Conservation (phyloP, 2,113 vertebrate genomes). For the Acrocephalus kingi region DNA sequence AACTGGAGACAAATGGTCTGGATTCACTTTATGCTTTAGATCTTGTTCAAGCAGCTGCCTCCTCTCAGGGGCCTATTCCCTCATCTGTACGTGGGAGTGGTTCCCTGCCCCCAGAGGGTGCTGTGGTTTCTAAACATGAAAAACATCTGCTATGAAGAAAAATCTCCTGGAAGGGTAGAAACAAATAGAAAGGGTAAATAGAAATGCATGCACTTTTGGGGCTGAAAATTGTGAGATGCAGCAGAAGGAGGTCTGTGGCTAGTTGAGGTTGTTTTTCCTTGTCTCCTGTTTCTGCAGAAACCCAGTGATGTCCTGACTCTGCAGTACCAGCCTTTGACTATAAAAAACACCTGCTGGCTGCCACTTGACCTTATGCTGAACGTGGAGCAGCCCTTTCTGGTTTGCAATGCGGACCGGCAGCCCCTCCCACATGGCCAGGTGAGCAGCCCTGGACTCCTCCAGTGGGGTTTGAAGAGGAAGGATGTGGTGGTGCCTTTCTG, state of each 20-base stretch:
- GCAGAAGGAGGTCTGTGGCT: not conserved
- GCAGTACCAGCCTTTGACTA: slow-evolving; percentile 73
- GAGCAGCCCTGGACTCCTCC: not conserved
- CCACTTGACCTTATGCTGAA: slow-evolving; percentile 73
- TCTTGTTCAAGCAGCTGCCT: not conserved
- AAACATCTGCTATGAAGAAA: not conserved
- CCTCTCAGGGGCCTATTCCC: not conserved
- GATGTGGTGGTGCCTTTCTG: accelerated
- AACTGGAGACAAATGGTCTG: not conserved
- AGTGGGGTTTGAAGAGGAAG: not conserved
- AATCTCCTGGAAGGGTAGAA: not conserved
- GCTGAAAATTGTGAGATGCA: not conserved
- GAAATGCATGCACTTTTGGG: too few relatives aligned
- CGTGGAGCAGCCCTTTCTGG: slow-evolving; percentile 75
- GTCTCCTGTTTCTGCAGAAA: slow-evolving; percentile 55
- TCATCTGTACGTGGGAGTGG: accelerated
- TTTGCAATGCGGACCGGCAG: slow-evolving; percentile 63
- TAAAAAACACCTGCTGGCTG: slow-evolving; percentile 82
- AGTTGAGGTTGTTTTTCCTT: not conserved
- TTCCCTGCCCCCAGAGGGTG: not conserved
- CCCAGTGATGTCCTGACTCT: slow-evolving; percentile 59
- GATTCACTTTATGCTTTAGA: not conserved
- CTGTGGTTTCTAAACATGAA: not conserved
- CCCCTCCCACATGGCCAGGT: slow-evolving; percentile 48
- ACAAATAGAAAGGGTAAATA: too few relatives aligned